These are phyloP conservation scores for Pheosia tremula DNA, from an alignment of 2,888 invertebrate species.

Conservation along the genomic window DNA sequence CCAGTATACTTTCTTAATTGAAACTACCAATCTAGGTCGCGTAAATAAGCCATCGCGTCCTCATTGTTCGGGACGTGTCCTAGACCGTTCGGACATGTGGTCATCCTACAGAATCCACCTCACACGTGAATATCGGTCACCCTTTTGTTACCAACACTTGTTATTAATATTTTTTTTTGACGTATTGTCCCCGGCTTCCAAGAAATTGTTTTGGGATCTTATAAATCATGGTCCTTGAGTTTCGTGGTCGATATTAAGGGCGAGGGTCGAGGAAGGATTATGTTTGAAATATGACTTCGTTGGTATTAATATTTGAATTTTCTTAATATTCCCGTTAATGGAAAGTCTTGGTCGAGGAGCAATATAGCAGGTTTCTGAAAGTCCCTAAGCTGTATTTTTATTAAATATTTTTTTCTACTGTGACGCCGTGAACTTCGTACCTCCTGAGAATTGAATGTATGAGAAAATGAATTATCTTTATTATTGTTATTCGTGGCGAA, in stretches of 20 bases:
- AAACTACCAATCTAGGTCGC: slow-evolving; percentile 16
- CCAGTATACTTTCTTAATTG: slow-evolving; percentile 12
- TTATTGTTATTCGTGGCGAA: no score
- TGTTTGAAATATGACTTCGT: slow-evolving; percentile 31
- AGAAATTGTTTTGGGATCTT: slow-evolving; percentile 20
- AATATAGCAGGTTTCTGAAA: no score
- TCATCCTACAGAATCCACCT: slow-evolving; percentile 10
- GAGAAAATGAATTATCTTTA: no score
- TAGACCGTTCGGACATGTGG: neutral
- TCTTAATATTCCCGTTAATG: neutral
- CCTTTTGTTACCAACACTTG: slow-evolving; percentile 45
- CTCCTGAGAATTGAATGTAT: no score
- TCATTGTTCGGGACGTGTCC: neutral
- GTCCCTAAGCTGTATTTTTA: no score
- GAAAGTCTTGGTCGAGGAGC: neutral
- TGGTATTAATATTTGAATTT: slow-evolving; percentile 21
- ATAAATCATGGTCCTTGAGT: slow-evolving; percentile 38
- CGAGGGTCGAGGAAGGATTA: slow-evolving; percentile 27
- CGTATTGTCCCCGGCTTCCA: slow-evolving; percentile 32
- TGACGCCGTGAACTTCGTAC: no score
- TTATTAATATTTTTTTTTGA: slow-evolving; percentile 52
- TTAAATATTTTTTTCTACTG: no score
- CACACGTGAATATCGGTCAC: slow-evolving; percentile 45
- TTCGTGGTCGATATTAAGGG: slow-evolving; percentile 34
- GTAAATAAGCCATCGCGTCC: neutral